These are phyloP conservation scores for Polydrusus pterygomalis DNA, from an alignment of 2,888 invertebrate genomes.

Conservation along the genomic window DNA sequence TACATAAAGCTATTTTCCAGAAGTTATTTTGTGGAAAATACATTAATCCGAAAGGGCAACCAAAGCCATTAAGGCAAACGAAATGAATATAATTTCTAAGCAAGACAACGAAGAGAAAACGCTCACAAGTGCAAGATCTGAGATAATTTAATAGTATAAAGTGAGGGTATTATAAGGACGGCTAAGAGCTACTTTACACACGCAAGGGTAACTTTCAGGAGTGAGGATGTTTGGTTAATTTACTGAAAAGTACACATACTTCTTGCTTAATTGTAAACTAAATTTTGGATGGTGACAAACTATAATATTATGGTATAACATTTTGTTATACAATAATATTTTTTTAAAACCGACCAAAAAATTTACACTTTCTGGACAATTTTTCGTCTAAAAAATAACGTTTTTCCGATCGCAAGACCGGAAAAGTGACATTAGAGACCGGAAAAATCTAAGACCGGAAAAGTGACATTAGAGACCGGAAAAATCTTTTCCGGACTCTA, in stretches of 20 bases:
- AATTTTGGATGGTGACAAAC: not conserved
- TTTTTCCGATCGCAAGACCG: no score
- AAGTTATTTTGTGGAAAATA: slow-evolving; percentile 46
- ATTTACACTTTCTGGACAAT: no score
- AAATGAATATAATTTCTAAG: slow-evolving; percentile 52
- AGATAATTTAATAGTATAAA: slow-evolving; percentile 55
- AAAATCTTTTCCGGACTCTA: no score
- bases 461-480: no score
- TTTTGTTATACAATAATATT: no score
- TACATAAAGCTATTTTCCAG: slow-evolving; percentile 16
- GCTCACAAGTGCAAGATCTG: slow-evolving; percentile 51
- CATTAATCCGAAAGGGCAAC: slow-evolving; percentile 43
- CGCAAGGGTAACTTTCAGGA: slow-evolving; percentile 39
- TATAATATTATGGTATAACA: no score
- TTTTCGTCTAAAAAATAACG: no score
- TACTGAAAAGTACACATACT: slow-evolving; percentile 22
- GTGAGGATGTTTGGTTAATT: slow-evolving; percentile 23
- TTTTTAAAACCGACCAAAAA: no score
- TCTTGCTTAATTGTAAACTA: slow-evolving; percentile 3
- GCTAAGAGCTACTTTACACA: slow-evolving; percentile 51
- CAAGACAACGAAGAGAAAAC: slow-evolving; percentile 49
- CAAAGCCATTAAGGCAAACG: slow-evolving; percentile 33
- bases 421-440: no score
- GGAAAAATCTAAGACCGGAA: no score
- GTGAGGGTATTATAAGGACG: slow-evolving; percentile 51